Conservation (phyloP, 1,140 invertebrate species). For the Mizuhopecten yessoensis region DNA sequence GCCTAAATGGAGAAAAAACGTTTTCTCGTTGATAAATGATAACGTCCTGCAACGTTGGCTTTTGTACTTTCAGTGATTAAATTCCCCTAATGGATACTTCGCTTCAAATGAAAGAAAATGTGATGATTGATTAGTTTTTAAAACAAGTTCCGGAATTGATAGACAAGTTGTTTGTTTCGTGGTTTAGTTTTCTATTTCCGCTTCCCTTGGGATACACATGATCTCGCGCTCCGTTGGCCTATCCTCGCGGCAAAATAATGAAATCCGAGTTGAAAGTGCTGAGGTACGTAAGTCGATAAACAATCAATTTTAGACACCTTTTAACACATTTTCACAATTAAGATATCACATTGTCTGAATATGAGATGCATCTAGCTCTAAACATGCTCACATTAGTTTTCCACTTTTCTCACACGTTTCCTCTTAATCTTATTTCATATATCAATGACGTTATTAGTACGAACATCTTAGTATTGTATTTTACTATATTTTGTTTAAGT, state of each 20-base stretch:
- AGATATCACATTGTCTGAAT: not conserved
- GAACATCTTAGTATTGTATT: no score
- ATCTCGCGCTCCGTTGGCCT: not conserved
- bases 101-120: constrained; percentile 14
- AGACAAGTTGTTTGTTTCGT: constrained; percentile 9
- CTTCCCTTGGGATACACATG: not conserved
- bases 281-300: not conserved
- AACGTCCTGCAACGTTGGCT: not conserved
- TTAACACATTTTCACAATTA: not conserved
- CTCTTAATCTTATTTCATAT: no score
- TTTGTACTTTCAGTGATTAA: not conserved
- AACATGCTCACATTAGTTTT: no score
- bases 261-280: not conserved
- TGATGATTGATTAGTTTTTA: constrained; percentile 40
- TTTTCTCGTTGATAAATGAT: not conserved
- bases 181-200: constrained; percentile 26
- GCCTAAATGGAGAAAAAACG: not conserved
- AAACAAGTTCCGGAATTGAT: constrained; percentile 19
- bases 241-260: not conserved
- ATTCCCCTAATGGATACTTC: not conserved
- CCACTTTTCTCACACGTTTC: no score
- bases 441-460: no score
- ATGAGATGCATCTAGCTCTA: not conserved
- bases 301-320: not conserved
- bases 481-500: no score